Percentiles rank a stretch among this genome's conserved stretches.
phyloP scores from a whole-genome alignment of 2,888 invertebrate species.

The Phrixothrix hirtus region DNA sequence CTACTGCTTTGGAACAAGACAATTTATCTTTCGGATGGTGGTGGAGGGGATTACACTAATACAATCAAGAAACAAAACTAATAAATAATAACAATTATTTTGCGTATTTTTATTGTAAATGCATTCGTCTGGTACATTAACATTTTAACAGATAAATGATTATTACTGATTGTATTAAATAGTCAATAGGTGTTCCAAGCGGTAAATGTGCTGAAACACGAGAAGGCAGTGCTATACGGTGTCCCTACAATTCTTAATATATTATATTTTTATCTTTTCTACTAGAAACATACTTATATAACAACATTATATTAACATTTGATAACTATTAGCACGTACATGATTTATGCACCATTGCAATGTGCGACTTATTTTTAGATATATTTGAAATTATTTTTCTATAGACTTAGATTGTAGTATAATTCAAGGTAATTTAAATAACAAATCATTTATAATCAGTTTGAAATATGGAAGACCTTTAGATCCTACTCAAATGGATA shows the following conservation, averaged over 20 bases:
- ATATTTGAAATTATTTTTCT: too few species aligned
- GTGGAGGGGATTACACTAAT: not conserved
- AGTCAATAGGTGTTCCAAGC: constrained; percentile 58
- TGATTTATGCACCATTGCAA: constrained; percentile 8
- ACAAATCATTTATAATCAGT: constrained; percentile 3
- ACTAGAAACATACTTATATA: constrained; percentile 36
- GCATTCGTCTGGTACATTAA: constrained; percentile 57
- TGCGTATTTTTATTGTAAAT: constrained; percentile 58
- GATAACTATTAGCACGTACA: constrained; percentile 41
- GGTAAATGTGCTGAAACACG: constrained; percentile 57
- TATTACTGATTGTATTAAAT: constrained; percentile 55
- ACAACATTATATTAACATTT: constrained; percentile 40
- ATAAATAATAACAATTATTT: constrained; percentile 53
- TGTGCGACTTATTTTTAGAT: constrained; percentile 8
- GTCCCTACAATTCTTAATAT: constrained; percentile 38
- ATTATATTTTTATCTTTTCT: constrained; percentile 29
- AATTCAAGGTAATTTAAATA: not conserved
- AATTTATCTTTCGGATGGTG: too few species aligned
- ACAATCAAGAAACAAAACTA: constrained; percentile 8
- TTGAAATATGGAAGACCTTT: constrained; percentile 50
- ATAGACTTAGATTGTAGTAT: not conserved
- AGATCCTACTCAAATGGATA: constrained; percentile 29
- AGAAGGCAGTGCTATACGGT: constrained; percentile 58
- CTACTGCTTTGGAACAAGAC: too few species aligned
- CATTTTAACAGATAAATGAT: constrained; percentile 58